Percentiles rank a stretch among this genome's conserved stretches.
Evolutionary conservation across 2,888 invertebrate species (phyloP).

Genomic region (Meliscaeva auricollis): DNA sequence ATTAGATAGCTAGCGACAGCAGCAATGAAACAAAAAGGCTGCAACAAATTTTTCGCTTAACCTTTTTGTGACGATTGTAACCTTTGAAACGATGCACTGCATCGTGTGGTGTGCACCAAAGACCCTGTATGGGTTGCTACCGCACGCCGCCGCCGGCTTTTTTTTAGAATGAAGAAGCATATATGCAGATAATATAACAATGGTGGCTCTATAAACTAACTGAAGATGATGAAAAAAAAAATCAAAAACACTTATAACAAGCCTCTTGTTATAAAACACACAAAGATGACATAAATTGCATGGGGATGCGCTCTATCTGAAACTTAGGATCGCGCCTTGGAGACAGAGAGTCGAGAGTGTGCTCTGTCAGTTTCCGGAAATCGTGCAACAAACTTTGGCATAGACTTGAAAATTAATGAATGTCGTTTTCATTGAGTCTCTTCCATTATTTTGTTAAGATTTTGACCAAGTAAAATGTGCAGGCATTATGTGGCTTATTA

Average conservation of each 20-base stretch:
- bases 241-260: conserved; percentile 50
- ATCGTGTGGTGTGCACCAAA: conserved; percentile 15
- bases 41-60: conserved; percentile 52
- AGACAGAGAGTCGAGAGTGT: conserved; percentile 27
- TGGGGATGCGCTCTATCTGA: conserved; percentile 61
- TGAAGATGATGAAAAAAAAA: conserved; percentile 25
- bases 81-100: conserved; percentile 60
- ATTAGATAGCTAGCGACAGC: conserved; percentile 18
- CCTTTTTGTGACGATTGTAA: conserved; percentile 71
- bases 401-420: conserved; percentile 74
- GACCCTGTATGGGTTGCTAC: conserved; percentile 61
- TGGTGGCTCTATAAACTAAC: conserved; percentile 24
- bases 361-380: conserved; percentile 70
- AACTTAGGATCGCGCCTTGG: conserved; percentile 35
- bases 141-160: too few relatives aligned
- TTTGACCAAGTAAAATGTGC: conserved; percentile 33
- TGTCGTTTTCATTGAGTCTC: conserved; percentile 24
- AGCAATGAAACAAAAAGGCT: conserved; percentile 2
- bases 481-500: conserved; percentile 57
- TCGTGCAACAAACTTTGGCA: conserved; percentile 62
- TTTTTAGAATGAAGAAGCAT: conserved; percentile 44
- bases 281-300: conserved; percentile 72
- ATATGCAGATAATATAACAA: conserved; percentile 65
- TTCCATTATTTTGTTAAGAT: not conserved
- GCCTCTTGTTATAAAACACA: conserved; percentile 73